These are phyloP conservation scores for Benthosema pterotum DNA, from an alignment of 2,797 vertebrate species.

Conservation along the genomic window DNA sequence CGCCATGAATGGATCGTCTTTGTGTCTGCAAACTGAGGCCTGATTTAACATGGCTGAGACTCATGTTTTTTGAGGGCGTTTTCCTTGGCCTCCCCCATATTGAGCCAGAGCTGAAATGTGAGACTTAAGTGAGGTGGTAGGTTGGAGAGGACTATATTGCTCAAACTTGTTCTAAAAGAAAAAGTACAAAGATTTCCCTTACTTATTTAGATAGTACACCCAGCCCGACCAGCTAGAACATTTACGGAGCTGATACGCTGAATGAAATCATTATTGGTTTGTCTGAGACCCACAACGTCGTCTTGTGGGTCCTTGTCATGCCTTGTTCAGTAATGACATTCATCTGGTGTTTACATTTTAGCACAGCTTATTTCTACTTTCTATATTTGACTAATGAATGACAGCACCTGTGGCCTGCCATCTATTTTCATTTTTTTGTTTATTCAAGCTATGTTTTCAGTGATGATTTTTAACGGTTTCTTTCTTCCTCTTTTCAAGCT, in stretches of 20 bases:
- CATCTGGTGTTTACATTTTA: conserved; percentile 30
- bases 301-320: neutral
- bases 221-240: neutral
- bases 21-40: conserved; percentile 83
- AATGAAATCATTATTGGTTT: neutral
- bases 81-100: conserved; percentile 76
- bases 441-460: neutral
- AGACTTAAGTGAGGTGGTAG: conserved; percentile 62
- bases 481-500: conserved; percentile 74
- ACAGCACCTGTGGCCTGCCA: neutral
- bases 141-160: conserved; percentile 51
- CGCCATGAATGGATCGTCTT: conserved; percentile 82
- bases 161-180: conserved; percentile 54
- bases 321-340: neutral
- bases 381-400: conserved; percentile 1
- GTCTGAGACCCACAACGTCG: no score
- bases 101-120: conserved; percentile 75
- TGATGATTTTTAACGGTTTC: conserved; percentile 7
- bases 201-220: conserved; percentile 4
- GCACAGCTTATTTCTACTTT: neutral
- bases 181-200: conserved; percentile 35
- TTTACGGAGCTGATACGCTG: neutral
- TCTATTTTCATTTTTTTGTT: conserved; percentile 1
- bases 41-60: conserved; percentile 80
- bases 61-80: conserved; percentile 79